Evolutionary conservation across 2,797 vertebrate species (phyloP), one percentile per base, ranked within the genome.

Genomic region (Tinamus major): DNA sequence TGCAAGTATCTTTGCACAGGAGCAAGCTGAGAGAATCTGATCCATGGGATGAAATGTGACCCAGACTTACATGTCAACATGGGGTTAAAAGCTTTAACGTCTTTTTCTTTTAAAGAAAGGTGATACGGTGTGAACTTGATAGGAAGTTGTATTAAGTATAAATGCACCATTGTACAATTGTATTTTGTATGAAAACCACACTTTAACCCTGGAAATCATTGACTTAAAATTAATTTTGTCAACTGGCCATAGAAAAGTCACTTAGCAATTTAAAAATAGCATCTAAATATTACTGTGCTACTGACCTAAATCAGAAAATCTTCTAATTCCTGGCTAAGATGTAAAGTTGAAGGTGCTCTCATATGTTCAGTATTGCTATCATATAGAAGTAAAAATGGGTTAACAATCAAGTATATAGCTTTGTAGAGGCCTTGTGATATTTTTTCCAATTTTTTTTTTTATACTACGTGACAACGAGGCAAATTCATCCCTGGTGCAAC

Each of bases 291-390:
- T 71, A 67, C 63, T 91, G 87, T 95, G 90, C 91, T 89, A 88
- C 87, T 95, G 91, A 94, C 94, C 91, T 93, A 85, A 78, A 95
- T 95, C 83, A 91, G 91, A 91, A 85, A 68, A 94, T 92, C 91
- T 92, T 87, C 46, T 56, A 89, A 55, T 62, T 94, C 89, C 89
- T 87, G 58, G 58, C 93, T 89, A 59, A 82, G 53, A 78, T 15
- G 9, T 61, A 12, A 88, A 90, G 71, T 85, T 85, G 71, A 63
- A 89, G 55, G 49, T 65, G 85, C 62, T 79, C 21, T 87, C 17
- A 82, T 78, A n/a, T 51, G 87, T 65, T 89, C 59, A 31, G 13
- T 74, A n/a, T 76, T 94, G 58, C 75, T 76, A 16, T 35, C 62
- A 46, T 16, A 12, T 48, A 37, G 65, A 82, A 35, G 72, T 63